Conservation (phyloP, 2,888 invertebrate species). For the Pollenia amentaria region DNA sequence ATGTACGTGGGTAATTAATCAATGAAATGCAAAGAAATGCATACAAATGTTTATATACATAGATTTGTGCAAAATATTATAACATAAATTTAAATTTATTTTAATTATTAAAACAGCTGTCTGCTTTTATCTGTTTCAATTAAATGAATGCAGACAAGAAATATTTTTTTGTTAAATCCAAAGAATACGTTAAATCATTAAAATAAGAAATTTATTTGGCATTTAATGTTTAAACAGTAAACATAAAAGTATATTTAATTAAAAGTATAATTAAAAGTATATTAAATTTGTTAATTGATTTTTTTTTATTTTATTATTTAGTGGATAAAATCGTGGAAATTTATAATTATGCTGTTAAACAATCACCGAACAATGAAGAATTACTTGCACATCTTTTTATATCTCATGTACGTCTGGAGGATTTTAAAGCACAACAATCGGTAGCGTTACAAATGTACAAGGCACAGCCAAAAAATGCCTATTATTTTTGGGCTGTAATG, state of each 20-base stretch:
- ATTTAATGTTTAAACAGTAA: conserved; percentile 59
- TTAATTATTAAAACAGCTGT: conserved; percentile 65
- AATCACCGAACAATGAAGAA: conserved; percentile 95
- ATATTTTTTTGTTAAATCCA: background rate
- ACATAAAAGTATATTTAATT: too few relatives aligned
- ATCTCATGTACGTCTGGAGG: conserved; percentile 95
- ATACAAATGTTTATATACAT: background rate
- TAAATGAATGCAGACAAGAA: background rate
- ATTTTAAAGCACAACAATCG: conserved; percentile 95
- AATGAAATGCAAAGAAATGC: conserved; percentile 22
- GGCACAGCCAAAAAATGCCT: conserved; percentile 96
- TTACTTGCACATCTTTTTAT: conserved; percentile 97
- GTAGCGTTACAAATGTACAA: conserved; percentile 96
- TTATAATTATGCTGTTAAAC: conserved; percentile 94
- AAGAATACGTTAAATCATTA: background rate
- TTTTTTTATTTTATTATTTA: conserved; percentile 82
- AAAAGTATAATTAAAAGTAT: too few relatives aligned
- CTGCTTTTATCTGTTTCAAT: conserved; percentile 16
- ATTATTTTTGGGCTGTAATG: conserved; percentile 99
- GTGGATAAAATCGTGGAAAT: conserved; percentile 95
- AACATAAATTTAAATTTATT: conserved; percentile 44
- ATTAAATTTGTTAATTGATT: conserved; percentile 2
- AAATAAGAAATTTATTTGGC: conserved; percentile 30
- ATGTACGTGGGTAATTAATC: conserved; percentile 87
- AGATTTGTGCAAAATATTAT: conserved; percentile 41